Conservation (phyloP, 2,888 invertebrate genomes). For the Drosophila leonis region DNA sequence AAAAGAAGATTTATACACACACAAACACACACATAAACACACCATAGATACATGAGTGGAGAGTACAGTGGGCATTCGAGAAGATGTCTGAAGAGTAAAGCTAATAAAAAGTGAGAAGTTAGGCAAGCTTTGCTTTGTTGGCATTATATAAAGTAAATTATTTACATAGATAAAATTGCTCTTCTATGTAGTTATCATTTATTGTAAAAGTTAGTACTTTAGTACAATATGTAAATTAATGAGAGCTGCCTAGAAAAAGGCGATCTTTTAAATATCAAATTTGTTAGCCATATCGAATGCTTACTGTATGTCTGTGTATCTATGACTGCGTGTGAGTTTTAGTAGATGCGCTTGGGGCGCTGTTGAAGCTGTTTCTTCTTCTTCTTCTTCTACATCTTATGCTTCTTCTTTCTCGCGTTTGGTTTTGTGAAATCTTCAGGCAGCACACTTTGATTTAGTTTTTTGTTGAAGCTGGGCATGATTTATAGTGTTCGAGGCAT, state of each 20-base stretch:
- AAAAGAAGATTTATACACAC: conserved; percentile 84
- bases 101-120: background rate
- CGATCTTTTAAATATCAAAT: background rate
- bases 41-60: conserved; percentile 24
- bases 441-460: conserved; percentile 72
- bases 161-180: background rate
- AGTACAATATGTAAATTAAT: no score
- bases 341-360: conserved; percentile 55
- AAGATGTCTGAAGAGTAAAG: background rate
- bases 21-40: conserved; percentile 37
- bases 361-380: conserved; percentile 32
- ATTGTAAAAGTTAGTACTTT: no score
- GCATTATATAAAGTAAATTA: background rate
- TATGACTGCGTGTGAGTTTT: conserved; percentile 57
- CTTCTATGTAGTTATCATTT: background rate
- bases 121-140: background rate
- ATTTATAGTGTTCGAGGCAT: conserved; percentile 63
- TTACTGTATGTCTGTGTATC: conserved; percentile 39
- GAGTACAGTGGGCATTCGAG: conserved; percentile 51
- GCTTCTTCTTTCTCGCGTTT: conserved; percentile 43
- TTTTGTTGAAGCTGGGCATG: conserved; percentile 52
- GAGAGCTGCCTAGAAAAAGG: background rate
- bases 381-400: conserved; percentile 31
- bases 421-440: conserved; percentile 62
- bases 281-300: conserved; percentile 15